Conservation (phyloP, 2,888 invertebrate species). For the Dolichopus griseipennis region DNA sequence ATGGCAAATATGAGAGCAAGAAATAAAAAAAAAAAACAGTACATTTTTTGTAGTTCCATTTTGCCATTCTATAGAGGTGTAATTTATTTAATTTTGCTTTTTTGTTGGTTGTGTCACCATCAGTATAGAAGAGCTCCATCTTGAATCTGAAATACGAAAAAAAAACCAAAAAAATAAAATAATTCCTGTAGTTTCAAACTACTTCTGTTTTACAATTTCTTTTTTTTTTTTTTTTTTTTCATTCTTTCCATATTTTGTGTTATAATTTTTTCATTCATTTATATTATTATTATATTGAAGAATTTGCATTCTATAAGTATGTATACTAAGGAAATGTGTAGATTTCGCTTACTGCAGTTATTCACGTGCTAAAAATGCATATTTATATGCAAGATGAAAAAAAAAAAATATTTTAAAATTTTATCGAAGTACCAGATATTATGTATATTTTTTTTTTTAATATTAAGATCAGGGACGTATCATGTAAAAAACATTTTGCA, state of each 20-base stretch:
- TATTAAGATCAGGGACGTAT: too few species aligned
- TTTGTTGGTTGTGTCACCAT: background rate
- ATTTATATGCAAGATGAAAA: background rate
- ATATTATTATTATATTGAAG: background rate
- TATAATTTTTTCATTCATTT: slow-evolving; percentile 1
- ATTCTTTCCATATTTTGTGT: background rate
- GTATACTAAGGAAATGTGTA: background rate
- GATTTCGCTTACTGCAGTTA: background rate
- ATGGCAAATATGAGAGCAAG: background rate
- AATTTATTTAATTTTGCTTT: background rate
- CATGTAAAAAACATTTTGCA: too few species aligned
- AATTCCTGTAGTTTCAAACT: background rate
- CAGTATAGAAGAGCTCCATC: background rate
- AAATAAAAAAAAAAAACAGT: too few species aligned
- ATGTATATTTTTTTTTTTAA: too few species aligned
- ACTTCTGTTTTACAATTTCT: background rate
- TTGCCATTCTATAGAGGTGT: background rate
- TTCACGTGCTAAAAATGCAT: slow-evolving; percentile 4
- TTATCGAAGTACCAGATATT: too few species aligned
- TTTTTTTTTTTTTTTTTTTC: background rate
- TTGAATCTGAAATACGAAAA: background rate
- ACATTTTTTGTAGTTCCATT: background rate
- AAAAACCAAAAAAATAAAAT: background rate
- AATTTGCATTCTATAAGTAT: background rate
- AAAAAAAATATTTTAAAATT: too few species aligned